Evolutionary conservation across 2,888 invertebrate genomes (phyloP).

Genomic region (Pediacus dermestoides): DNA sequence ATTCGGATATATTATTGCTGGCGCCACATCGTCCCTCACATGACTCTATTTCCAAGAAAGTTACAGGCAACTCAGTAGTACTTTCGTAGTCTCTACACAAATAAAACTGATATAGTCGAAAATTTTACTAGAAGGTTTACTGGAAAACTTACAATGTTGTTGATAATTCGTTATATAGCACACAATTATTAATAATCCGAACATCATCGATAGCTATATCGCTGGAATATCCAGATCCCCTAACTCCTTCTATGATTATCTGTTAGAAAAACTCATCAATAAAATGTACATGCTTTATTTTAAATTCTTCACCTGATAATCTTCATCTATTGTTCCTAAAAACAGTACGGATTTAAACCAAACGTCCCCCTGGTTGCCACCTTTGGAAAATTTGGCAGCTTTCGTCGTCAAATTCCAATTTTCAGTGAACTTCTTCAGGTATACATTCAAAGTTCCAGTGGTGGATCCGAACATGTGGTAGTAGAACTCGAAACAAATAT

Average conservation of each 20-base stretch:
- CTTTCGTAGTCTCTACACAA: slow-evolving; percentile 2
- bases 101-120: background rate
- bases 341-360: slow-evolving; percentile 60
- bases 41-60: slow-evolving; percentile 51
- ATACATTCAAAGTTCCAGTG: slow-evolving; percentile 56
- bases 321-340: slow-evolving; percentile 50
- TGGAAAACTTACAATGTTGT: slow-evolving; percentile 30
- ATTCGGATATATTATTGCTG: slow-evolving; percentile 19
- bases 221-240: slow-evolving; percentile 64
- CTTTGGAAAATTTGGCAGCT: slow-evolving; percentile 57
- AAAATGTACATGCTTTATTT: background rate
- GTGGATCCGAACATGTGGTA: slow-evolving; percentile 76
- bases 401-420: slow-evolving; percentile 47
- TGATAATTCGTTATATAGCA: slow-evolving; percentile 38
- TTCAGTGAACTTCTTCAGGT: slow-evolving; percentile 50
- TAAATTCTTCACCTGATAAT: slow-evolving; percentile 56
- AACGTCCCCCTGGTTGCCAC: slow-evolving; percentile 65
- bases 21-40: slow-evolving; percentile 54
- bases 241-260: slow-evolving; percentile 73
- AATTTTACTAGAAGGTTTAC: background rate
- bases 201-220: slow-evolving; percentile 83
- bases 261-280: slow-evolving; percentile 43
- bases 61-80: too few relatives aligned
- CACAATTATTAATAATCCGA: slow-evolving; percentile 59
- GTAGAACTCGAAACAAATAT: slow-evolving; percentile 62